phyloP scores from a whole-genome alignment of 2,888 invertebrate species.

The Stictocephala bisonia region DNA sequence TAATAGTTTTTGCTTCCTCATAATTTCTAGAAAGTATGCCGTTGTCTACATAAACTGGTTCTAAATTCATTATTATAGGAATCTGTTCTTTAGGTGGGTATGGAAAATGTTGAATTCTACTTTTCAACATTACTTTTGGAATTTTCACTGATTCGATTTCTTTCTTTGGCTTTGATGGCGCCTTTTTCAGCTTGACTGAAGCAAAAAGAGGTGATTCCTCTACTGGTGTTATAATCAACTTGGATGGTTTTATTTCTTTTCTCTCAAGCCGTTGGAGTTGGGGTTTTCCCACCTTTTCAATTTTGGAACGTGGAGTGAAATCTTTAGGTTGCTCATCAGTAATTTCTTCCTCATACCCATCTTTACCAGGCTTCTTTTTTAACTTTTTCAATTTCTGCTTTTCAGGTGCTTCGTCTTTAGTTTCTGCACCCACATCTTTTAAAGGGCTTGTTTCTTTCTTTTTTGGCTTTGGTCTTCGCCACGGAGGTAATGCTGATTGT shows the following conservation, averaged over 20 bases:
- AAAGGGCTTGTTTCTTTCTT: neutral
- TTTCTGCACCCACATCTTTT: neutral
- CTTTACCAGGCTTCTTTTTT: neutral
- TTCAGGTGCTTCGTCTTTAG: neutral
- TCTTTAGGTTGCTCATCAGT: conserved; percentile 29
- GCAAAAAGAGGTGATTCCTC: conserved; percentile 72
- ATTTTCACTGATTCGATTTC: conserved; percentile 65
- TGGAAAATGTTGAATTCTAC: conserved; percentile 72
- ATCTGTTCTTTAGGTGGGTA: conserved; percentile 64
- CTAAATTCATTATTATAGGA: conserved; percentile 62
- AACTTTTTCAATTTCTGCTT: neutral
- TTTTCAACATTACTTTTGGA: conserved; percentile 77
- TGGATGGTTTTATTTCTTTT: conserved; percentile 64
- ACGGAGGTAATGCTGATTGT: neutral
- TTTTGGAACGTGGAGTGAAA: too few relatives aligned
- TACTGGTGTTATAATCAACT: conserved; percentile 49
- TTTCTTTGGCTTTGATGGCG: conserved; percentile 66
- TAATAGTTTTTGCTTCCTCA: conserved; percentile 60
- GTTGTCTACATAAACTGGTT: conserved; percentile 58
- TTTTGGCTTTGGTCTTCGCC: neutral
- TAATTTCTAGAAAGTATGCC: conserved; percentile 61
- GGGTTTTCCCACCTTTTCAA: conserved; percentile 33
- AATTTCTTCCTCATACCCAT: conserved; percentile 13
- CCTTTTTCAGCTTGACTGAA: conserved; percentile 67
- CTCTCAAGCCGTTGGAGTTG: conserved; percentile 59